Evolutionary conservation across 92 coral and sea anemone species (phyloP).

Genomic region (Phenganax subtilis): DNA sequence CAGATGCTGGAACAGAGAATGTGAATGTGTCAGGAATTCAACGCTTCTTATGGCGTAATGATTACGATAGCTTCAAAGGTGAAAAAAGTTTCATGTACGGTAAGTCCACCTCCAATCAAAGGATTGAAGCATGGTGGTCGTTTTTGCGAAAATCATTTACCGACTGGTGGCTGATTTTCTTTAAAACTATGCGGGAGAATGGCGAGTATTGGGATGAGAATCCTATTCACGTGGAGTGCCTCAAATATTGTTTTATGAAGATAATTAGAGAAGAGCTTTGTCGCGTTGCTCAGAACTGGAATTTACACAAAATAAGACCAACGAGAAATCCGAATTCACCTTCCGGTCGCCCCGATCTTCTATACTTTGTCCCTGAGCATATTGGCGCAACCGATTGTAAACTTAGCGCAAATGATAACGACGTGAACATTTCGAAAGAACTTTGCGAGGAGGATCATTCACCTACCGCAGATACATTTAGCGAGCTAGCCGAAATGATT

Average conservation of each 20-base stretch:
- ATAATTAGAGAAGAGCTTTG: background rate
- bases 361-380: constrained; percentile 14
- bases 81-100: constrained; percentile 44
- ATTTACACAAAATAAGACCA: constrained; percentile 15
- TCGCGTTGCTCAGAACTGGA: constrained; percentile 21
- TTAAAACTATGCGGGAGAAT: background rate
- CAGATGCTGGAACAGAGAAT: constrained; percentile 52
- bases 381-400: background rate
- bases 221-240: constrained; percentile 23
- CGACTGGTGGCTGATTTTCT: constrained; percentile 27
- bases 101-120: constrained; percentile 43
- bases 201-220: constrained; percentile 24
- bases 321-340: constrained; percentile 3
- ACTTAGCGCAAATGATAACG: background rate
- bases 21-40: constrained; percentile 41
- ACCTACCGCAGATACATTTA: background rate
- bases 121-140: constrained; percentile 58
- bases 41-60: constrained; percentile 34
- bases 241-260: background rate
- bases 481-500: constrained; percentile 7
- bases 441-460: constrained; percentile 1
- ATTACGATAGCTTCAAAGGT: constrained; percentile 8
- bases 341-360: constrained; percentile 14
- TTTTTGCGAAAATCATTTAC: constrained; percentile 33
- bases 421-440: background rate